Conservation (phyloP, 2,113 vertebrate genomes). For the Microcebus ravelobensis region DNA sequence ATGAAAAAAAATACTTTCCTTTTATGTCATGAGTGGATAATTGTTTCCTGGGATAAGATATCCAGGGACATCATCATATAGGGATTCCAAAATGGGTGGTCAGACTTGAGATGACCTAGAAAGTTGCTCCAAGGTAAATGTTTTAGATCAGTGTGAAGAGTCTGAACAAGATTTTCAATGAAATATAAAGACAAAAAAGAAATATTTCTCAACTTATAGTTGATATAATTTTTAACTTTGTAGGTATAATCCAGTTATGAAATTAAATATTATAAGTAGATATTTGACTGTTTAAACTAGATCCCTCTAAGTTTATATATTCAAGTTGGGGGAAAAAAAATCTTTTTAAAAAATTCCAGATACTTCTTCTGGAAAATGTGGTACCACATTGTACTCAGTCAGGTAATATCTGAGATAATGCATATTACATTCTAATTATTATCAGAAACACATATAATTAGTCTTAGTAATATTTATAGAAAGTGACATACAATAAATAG, state of each 20-base stretch:
- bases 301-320: no score
- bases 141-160: neutral
- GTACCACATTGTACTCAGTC: no score
- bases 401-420: neutral
- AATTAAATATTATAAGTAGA: neutral
- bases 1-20: neutral
- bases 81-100: neutral
- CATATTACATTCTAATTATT: neutral
- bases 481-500: neutral
- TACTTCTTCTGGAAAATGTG: no score
- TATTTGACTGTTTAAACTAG: no score
- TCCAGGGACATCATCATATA: accelerated
- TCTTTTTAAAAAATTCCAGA: no score
- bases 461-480: neutral
- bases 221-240: neutral
- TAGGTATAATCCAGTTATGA: neutral
- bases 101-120: neutral
- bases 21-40: neutral
- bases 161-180: neutral
- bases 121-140: neutral
- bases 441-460: neutral
- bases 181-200: neutral
- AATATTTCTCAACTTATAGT: neutral
- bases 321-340: no score
- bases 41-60: neutral